Percentiles rank a stretch among this genome's conserved stretches.
Conservation (phyloP, 2,113 vertebrate species). For the Meleagris gallopavo region DNA sequence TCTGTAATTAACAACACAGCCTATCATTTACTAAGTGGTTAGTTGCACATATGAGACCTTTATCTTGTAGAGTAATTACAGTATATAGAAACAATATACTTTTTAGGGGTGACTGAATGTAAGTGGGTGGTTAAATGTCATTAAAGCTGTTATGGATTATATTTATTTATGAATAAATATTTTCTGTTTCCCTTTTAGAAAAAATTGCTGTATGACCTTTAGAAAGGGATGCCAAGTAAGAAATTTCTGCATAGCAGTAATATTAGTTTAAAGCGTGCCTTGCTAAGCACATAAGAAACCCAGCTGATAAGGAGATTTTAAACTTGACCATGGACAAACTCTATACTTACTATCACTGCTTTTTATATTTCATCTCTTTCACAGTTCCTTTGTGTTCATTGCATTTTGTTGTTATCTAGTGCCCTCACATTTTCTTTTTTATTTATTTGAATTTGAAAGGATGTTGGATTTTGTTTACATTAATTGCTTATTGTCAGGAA, state of each 20-base stretch:
- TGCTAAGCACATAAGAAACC: not conserved
- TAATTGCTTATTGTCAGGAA: not conserved
- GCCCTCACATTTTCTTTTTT: not conserved
- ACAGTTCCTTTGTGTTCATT: not conserved
- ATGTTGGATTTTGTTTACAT: not conserved
- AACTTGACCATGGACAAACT: not conserved
- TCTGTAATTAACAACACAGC: constrained; percentile 58
- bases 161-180: constrained; percentile 37
- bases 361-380: not conserved
- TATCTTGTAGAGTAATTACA: constrained; percentile 55
- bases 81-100: constrained; percentile 44
- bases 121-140: constrained; percentile 24
- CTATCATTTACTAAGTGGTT: constrained; percentile 64
- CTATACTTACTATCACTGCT: not conserved
- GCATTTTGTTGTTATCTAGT: not conserved
- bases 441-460: not conserved
- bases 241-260: not conserved
- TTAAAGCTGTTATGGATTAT: constrained; percentile 10
- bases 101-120: not conserved
- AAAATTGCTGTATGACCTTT: not conserved
- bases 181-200: not conserved
- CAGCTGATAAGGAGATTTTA: not conserved
- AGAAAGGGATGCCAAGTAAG: not conserved
- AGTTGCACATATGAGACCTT: constrained; percentile 41
- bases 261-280: not conserved